Evolutionary conservation across 2,113 vertebrate species (phyloP).

Genomic region (Hydrochoerus hydrochaeris): DNA sequence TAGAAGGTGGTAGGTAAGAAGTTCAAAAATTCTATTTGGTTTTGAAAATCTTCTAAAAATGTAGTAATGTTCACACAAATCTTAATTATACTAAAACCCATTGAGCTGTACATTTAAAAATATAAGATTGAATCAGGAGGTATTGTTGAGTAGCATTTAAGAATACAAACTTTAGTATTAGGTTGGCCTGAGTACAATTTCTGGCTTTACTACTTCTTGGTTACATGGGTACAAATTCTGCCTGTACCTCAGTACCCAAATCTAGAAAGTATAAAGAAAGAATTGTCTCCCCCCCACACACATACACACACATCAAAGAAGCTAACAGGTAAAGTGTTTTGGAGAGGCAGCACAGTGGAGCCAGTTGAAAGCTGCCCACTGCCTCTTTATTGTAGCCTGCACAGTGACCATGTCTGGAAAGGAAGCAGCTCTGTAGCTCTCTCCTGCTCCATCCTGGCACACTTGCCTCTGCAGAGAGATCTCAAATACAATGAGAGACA

Average conservation of each 20-base stretch:
- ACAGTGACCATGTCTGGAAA: accelerated
- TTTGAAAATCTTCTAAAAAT: slow-evolving; percentile 3
- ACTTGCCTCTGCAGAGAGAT: background rate
- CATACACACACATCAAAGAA: background rate
- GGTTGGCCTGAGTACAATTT: background rate
- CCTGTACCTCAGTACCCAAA: background rate
- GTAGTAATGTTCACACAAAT: background rate
- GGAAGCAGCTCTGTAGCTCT: background rate
- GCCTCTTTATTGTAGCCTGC: background rate
- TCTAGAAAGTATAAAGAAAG: background rate
- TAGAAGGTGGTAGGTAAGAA: background rate
- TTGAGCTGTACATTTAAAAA: background rate
- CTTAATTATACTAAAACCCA: background rate
- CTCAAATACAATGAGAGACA: background rate
- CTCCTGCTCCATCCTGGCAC: background rate
- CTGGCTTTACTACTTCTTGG: background rate
- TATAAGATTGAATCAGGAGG: background rate
- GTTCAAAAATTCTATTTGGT: background rate
- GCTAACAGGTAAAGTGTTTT: background rate
- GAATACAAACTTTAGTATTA: background rate
- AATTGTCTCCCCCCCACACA: background rate
- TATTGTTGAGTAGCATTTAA: background rate
- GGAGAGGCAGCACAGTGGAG: background rate
- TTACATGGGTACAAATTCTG: background rate
- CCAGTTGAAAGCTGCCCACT: background rate